These are phyloP conservation scores for Centropyge bicolor DNA, from an alignment of 2,797 vertebrate species.

Conservation along the genomic window DNA sequence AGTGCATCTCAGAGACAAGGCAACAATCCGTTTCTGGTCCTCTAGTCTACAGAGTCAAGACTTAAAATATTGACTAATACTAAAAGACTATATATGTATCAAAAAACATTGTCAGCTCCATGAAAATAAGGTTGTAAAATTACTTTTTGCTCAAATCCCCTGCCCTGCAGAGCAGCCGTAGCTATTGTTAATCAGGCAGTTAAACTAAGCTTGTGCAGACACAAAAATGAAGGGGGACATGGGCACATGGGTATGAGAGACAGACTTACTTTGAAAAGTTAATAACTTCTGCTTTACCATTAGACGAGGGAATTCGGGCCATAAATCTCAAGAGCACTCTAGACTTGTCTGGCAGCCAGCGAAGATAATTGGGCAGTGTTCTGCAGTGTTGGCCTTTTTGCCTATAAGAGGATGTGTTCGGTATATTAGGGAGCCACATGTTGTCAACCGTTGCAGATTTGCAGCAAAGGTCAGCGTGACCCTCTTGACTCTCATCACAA, in stretches of 20 bases:
- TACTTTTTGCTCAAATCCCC: slow-evolving; percentile 24
- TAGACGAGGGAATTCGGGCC: slow-evolving; percentile 74
- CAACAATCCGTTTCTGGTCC: slow-evolving; percentile 7
- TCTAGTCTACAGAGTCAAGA: slow-evolving; percentile 3
- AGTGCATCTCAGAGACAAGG: slow-evolving; percentile 3
- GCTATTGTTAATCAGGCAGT: slow-evolving; percentile 66
- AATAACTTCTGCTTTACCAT: slow-evolving; percentile 81
- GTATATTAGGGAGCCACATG: slow-evolving; percentile 58
- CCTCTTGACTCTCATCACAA: slow-evolving; percentile 58
- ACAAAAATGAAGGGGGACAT: slow-evolving; percentile 61
- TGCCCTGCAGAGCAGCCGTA: slow-evolving; percentile 38
- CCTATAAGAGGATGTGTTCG: slow-evolving; percentile 66
- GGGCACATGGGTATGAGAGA: slow-evolving; percentile 59
- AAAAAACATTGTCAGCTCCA: slow-evolving; percentile 30
- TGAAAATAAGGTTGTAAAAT: slow-evolving; percentile 36
- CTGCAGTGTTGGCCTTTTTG: slow-evolving; percentile 63
- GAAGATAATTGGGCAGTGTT: slow-evolving; percentile 75
- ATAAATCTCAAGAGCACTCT: slow-evolving; percentile 77
- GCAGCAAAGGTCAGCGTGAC: slow-evolving; percentile 61
- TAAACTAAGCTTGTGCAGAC: slow-evolving; percentile 71
- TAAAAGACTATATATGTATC: slow-evolving; percentile 21
- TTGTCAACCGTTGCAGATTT: slow-evolving; percentile 58
- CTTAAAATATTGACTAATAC: slow-evolving; percentile 16
- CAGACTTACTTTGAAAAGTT: slow-evolving; percentile 78
- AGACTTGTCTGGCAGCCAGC: slow-evolving; percentile 73